Conservation (phyloP, 2,888 invertebrate genomes). For the Lapara coniferarum region DNA sequence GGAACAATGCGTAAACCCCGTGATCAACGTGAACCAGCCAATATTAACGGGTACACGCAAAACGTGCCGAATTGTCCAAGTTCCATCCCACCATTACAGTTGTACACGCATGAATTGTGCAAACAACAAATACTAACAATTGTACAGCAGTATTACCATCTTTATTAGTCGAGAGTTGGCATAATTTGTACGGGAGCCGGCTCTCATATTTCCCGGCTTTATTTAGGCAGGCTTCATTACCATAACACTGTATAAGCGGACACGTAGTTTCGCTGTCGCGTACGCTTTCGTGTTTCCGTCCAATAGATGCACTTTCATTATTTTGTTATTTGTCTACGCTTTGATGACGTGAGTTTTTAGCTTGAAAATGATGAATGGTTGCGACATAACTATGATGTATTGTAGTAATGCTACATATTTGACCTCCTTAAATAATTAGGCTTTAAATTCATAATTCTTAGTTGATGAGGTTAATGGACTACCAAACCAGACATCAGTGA, state of each 20-base stretch:
- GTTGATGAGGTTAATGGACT: too few relatives aligned
- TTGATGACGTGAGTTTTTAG: neutral
- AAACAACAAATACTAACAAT: slow-evolving; percentile 48
- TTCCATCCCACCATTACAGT: neutral
- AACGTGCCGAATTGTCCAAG: slow-evolving; percentile 7
- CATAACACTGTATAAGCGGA: slow-evolving; percentile 54
- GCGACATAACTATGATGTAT: neutral
- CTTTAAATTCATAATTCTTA: too few relatives aligned
- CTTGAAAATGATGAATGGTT: neutral
- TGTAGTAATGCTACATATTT: too few relatives aligned
- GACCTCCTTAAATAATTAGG: too few relatives aligned
- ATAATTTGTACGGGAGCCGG: slow-evolving; percentile 67
- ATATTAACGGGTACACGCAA: neutral
- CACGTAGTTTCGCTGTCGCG: slow-evolving; percentile 9
- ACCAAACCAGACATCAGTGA: too few relatives aligned
- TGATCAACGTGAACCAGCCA: slow-evolving; percentile 2
- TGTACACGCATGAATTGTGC: slow-evolving; percentile 9
- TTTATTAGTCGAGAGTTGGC: slow-evolving; percentile 65
- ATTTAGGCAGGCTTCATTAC: slow-evolving; percentile 67
- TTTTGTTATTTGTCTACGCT: neutral
- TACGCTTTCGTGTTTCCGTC: slow-evolving; percentile 10
- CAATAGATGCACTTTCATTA: neutral
- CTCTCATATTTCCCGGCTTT: slow-evolving; percentile 72
- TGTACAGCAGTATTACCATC: slow-evolving; percentile 67
- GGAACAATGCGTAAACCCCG: slow-evolving; percentile 6